These are phyloP conservation scores for Metalampra italica DNA, from an alignment of 2,888 invertebrate genomes.

Conservation along the genomic window DNA sequence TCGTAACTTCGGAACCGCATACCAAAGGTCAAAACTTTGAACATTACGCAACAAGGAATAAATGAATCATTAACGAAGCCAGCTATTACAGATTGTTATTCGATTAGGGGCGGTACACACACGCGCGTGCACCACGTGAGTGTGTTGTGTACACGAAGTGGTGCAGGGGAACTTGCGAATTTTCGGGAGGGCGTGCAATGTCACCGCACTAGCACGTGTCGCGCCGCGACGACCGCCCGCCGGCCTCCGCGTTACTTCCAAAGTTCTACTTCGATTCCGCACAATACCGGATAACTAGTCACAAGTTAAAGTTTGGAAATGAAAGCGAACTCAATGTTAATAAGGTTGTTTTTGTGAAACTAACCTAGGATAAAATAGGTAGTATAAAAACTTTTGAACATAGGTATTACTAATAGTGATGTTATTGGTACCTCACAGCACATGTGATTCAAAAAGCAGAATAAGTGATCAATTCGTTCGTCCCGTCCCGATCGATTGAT, in stretches of 20 bases:
- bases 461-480: conserved; percentile 29
- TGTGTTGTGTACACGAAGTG: conserved; percentile 16
- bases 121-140: conserved; percentile 26
- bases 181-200: conserved; percentile 62
- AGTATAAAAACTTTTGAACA: neutral
- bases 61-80: conserved; percentile 65
- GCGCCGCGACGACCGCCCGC: conserved; percentile 65
- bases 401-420: neutral
- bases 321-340: too few species aligned
- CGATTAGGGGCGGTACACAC: conserved; percentile 47
- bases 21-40: conserved; percentile 21
- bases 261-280: conserved; percentile 27
- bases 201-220: conserved; percentile 68
- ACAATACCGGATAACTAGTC: conserved; percentile 8
- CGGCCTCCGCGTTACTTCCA: conserved; percentile 56
- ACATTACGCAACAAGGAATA: conserved; percentile 41
- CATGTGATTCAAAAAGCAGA: neutral
- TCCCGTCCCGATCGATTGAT: conserved; percentile 48
- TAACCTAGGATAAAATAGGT: neutral
- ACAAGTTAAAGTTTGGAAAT: neutral
- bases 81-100: conserved; percentile 57
- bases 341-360: neutral
- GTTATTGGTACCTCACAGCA: neutral
- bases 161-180: conserved; percentile 52
- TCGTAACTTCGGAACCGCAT: neutral